Evolutionary conservation across 1,140 invertebrate species (phyloP).

Genomic region (Lepidurus packardi): DNA sequence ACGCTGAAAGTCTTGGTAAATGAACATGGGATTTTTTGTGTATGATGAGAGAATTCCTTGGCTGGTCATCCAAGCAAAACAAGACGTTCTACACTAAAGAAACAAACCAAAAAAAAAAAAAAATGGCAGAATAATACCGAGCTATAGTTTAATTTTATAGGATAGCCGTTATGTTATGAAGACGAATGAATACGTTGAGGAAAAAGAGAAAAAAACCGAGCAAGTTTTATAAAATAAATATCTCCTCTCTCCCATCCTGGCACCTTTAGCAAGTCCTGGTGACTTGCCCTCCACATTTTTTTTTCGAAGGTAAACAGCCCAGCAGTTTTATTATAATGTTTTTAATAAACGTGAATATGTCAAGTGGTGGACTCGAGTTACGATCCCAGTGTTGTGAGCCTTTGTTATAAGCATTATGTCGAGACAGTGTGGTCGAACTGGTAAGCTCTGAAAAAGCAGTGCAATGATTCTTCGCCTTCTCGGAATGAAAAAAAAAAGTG

Average conservation of each 20-base stretch:
- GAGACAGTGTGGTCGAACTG: neutral
- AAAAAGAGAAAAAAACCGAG: neutral
- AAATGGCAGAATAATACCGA: neutral
- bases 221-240: neutral
- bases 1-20: neutral
- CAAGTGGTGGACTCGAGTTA: neutral
- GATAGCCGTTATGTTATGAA: neutral
- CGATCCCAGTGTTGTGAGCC: conserved; percentile 7
- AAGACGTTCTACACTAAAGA: neutral
- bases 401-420: neutral
- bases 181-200: neutral
- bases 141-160: neutral
- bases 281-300: conserved; percentile 8
- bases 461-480: neutral
- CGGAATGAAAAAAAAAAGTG: neutral
- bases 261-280: neutral
- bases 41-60: neutral
- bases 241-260: neutral
- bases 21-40: neutral
- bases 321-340: neutral
- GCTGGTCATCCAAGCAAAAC: neutral
- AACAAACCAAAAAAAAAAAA: neutral
- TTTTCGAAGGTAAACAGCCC: neutral
- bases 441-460: neutral
- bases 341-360: conserved; percentile 6